These are phyloP conservation scores for Dendrolimus pini DNA, from an alignment of 2,888 invertebrate genomes.

Conservation along the genomic window DNA sequence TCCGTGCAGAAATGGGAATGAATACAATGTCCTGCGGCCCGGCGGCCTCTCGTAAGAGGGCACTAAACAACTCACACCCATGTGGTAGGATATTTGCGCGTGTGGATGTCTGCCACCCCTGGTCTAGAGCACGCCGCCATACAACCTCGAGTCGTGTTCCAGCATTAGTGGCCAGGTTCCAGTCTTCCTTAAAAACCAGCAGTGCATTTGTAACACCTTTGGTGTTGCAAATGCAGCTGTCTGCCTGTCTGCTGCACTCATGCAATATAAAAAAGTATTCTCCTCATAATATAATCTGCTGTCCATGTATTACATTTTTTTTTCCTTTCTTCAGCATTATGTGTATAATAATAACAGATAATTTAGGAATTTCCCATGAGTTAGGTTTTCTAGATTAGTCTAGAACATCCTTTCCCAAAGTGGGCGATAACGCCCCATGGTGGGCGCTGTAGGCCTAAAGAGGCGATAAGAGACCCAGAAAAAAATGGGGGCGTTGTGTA, in stretches of 20 bases:
- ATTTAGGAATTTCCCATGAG: no score
- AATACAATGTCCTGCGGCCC: not conserved
- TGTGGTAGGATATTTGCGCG: not conserved
- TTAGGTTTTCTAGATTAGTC: no score
- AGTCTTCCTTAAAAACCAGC: not conserved
- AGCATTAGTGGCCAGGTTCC: not conserved
- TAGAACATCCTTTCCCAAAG: no score
- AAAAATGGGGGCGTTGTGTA: no score
- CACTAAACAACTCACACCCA: not conserved
- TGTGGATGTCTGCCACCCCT: not conserved
- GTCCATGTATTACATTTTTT: no score
- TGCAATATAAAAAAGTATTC: not conserved
- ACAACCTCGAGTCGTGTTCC: not conserved
- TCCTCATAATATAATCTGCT: no score
- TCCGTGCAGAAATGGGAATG: not conserved
- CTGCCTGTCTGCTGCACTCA: not conserved
- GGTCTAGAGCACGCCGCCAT: not conserved
- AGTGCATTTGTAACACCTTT: not conserved
- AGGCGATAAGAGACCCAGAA: no score
- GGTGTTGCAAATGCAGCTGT: not conserved
- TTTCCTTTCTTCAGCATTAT: no score
- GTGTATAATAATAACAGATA: no score
- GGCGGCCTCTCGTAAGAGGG: not conserved
- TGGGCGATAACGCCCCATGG: no score
- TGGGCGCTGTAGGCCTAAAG: no score